Base-by-base conservation (phyloP, 2,888 invertebrate genomes). In the Drosophila eohydei region DNA sequence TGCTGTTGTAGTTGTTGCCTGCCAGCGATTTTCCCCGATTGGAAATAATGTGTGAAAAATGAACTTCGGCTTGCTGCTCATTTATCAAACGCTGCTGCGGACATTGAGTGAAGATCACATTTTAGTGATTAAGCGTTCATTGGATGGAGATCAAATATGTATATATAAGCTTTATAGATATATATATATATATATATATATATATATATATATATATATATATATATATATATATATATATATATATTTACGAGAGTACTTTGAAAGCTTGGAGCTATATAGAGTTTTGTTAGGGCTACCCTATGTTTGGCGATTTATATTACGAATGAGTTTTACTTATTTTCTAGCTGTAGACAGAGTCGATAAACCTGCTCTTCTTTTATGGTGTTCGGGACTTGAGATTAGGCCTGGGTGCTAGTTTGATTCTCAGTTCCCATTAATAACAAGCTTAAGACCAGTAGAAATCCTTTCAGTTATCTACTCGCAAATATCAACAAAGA, bases 41-140 rank as follows among this genome's bases (percentile, higher is more conserved):
- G 59, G 30, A 60, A 76, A 71, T 58, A 16, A 57, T 76, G 64
- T 71, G 58, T 71, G 66, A 74, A 78, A 78, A 78, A 72, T 52
- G 21, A 16, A 44, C 26, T 21, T 65, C 30, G 65, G 58, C 48
- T 48, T 62, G 36, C 59, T 32, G 44, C 28, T 54, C 40, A 44
- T 62, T 60, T 59, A 59, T 57, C 41, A 54, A 9, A 30, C 36
- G 38, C 6, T 30, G 28, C 14, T 32, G 51, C 14, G 36, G 54
- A 34, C 16, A 44, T 30, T 7, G 21, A 48, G 9, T 32, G 26
- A 16, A 40, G 57, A 8, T 48, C 51, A 48, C 48, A 14, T 40
- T 32, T 52, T 48, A 41, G 12, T 51, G 54, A 59, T 64, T 64
- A 41, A 48, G 9, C 16, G 14, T 30, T 48, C 43, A 34, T 30